These are phyloP conservation scores for Furcula furcula DNA, from an alignment of 2,888 invertebrate genomes.

Conservation along the genomic window DNA sequence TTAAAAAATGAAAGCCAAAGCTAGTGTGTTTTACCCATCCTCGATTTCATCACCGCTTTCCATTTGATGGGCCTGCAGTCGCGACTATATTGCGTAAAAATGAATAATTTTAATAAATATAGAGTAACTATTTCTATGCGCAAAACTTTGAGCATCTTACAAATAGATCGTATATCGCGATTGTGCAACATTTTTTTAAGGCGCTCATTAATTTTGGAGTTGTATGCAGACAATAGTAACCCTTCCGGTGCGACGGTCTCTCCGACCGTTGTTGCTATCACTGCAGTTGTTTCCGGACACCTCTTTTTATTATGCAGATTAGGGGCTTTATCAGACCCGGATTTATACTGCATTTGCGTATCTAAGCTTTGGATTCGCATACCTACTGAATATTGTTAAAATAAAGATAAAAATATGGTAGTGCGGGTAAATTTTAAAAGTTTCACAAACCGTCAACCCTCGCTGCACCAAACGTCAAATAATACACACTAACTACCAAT, in stretches of 20 bases:
- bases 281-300: slow-evolving; percentile 68
- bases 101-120: too few species aligned
- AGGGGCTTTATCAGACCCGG: slow-evolving; percentile 63
- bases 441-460: slow-evolving; percentile 11
- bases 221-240: slow-evolving; percentile 72
- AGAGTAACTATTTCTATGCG: slow-evolving; percentile 2
- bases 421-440: too few species aligned
- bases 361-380: slow-evolving; percentile 36
- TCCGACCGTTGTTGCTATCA: slow-evolving; percentile 65
- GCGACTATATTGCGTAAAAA: too few species aligned
- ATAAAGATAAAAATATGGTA: too few species aligned
- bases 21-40: too few species aligned
- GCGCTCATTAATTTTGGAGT: slow-evolving; percentile 78
- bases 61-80: too few species aligned
- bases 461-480: slow-evolving; percentile 41
- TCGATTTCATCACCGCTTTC: too few species aligned
- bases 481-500: slow-evolving; percentile 74
- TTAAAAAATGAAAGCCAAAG: too few species aligned
- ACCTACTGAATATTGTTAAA: slow-evolving; percentile 10
- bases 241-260: slow-evolving; percentile 62
- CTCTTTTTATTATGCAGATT: slow-evolving; percentile 79
- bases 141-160: slow-evolving; percentile 52
- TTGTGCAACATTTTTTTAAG: slow-evolving; percentile 76
- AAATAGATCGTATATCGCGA: slow-evolving; percentile 69
- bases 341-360: slow-evolving; percentile 51